phyloP scores from a whole-genome alignment of 2,113 vertebrate species.

The Eidolon helvum region DNA sequence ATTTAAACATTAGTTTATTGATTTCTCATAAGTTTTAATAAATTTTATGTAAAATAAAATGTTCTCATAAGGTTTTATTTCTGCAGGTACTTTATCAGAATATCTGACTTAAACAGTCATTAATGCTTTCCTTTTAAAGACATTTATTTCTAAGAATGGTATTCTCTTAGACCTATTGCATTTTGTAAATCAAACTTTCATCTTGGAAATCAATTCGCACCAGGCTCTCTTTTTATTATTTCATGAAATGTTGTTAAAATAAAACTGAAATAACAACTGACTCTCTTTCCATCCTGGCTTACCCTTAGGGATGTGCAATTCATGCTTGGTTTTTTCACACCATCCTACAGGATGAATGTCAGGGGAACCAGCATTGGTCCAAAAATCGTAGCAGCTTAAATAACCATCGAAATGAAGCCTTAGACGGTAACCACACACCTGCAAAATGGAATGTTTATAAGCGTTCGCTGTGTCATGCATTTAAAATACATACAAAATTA shows the following conservation, averaged over 20 bases:
- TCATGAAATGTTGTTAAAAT: constrained; percentile 36
- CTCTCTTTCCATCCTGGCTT: not conserved
- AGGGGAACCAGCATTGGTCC: constrained; percentile 79
- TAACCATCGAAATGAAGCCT: constrained; percentile 82
- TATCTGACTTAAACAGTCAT: not conserved
- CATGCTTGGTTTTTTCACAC: constrained; percentile 81
- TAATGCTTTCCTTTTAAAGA: not conserved
- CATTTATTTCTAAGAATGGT: not conserved
- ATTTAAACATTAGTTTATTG: constrained; percentile 1
- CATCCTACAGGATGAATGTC: constrained; percentile 80
- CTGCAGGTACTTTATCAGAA: not conserved
- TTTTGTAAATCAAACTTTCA: constrained; percentile 4
- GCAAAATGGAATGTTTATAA: not conserved
- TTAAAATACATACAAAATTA: not conserved
- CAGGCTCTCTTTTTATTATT: not conserved
- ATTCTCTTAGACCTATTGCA: not conserved
- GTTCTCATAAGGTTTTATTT: not conserved
- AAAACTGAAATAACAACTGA: not conserved
- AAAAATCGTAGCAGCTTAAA: constrained; percentile 83
- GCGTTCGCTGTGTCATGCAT: not conserved
- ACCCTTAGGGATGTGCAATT: constrained; percentile 80
- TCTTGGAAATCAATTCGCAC: constrained; percentile 45
- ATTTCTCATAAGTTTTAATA: not conserved
- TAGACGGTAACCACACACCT: constrained; percentile 81
- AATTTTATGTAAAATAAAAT: not conserved